These are phyloP conservation scores for Zeugodacus cucurbitae DNA, from an alignment of 1,140 invertebrate species.

Conservation along the genomic window DNA sequence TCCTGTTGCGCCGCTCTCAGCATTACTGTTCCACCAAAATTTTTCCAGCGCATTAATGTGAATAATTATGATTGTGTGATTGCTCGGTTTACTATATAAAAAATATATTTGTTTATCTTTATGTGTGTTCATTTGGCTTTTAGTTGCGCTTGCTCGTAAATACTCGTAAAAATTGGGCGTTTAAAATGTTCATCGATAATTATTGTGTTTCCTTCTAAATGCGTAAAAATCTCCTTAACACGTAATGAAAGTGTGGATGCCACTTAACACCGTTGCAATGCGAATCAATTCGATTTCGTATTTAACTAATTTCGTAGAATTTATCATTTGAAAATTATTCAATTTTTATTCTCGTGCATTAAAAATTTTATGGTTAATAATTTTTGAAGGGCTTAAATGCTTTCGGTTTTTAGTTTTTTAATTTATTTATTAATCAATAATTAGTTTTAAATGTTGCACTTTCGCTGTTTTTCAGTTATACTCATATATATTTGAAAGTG, in stretches of 20 bases:
- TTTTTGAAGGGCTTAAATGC: background rate
- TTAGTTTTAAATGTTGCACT: background rate
- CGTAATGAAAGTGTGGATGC: background rate
- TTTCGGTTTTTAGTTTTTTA: background rate
- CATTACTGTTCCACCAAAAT: background rate
- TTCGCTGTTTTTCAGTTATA: background rate
- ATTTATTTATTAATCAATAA: no score
- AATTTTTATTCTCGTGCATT: background rate
- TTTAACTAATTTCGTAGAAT: background rate
- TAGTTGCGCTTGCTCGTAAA: background rate
- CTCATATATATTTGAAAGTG: background rate
- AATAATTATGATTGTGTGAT: slow-evolving; percentile 21
- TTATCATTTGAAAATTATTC: background rate
- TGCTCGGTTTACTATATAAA: background rate
- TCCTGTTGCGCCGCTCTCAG: background rate
- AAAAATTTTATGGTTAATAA: background rate
- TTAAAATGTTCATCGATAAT: background rate
- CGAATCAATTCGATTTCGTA: background rate
- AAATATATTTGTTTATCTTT: background rate
- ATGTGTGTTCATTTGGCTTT: background rate
- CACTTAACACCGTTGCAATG: background rate
- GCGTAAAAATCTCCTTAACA: slow-evolving; percentile 8
- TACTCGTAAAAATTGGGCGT: slow-evolving; percentile 6
- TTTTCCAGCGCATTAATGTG: background rate
- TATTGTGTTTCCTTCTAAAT: slow-evolving; percentile 11